Conservation (phyloP, 1,140 invertebrate genomes). For the Ceratina australensis region DNA sequence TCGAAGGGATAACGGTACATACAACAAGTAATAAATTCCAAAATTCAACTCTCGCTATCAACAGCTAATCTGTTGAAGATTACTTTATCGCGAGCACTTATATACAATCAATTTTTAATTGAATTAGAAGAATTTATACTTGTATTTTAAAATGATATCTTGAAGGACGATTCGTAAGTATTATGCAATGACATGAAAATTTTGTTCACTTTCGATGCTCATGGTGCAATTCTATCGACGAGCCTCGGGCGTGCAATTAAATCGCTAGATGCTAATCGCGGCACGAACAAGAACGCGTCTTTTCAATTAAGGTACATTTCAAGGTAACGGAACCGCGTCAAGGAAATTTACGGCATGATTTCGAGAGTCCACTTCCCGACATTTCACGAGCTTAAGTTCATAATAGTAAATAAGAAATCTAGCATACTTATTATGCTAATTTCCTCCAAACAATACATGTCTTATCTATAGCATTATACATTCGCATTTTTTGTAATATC, state of each 20-base stretch:
- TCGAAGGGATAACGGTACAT: background rate
- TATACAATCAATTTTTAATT: background rate
- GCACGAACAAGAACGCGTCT: constrained; percentile 27
- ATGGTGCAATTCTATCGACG: constrained; percentile 12
- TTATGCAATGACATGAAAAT: background rate
- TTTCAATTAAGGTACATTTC: constrained; percentile 37
- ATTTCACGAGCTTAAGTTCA: background rate
- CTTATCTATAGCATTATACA: background rate
- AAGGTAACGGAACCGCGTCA: constrained; percentile 39
- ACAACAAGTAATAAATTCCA: no score
- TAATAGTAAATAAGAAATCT: background rate
- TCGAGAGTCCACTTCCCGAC: constrained; percentile 11
- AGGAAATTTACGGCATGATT: constrained; percentile 2
- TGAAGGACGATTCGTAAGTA: no score
- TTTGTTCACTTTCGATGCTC: background rate
- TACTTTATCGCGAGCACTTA: no score
- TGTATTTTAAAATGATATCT: background rate
- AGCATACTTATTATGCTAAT: background rate
- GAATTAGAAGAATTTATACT: background rate
- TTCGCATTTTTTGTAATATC: background rate
- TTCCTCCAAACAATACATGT: background rate
- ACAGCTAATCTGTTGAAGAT: no score
- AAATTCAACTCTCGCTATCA: no score
- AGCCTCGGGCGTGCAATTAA: constrained; percentile 42
- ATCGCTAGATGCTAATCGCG: constrained; percentile 51